phyloP scores from a whole-genome alignment of 2,888 invertebrate species.

The Tortricodes alternella region DNA sequence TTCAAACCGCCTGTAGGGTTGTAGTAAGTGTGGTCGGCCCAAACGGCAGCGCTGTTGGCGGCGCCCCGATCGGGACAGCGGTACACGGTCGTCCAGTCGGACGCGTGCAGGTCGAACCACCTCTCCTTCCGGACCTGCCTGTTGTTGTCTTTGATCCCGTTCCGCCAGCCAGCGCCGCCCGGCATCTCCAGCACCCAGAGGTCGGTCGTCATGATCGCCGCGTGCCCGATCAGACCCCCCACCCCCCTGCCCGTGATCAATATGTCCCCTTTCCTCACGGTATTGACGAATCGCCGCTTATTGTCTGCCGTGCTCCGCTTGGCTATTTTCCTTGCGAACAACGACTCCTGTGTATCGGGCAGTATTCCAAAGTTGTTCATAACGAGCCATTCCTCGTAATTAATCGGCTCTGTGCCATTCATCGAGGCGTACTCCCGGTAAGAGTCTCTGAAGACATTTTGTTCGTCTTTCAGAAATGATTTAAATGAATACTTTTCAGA shows the following conservation, averaged over 20 bases:
- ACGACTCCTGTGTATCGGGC: slow-evolving; percentile 56
- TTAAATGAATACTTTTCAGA: slow-evolving; percentile 57
- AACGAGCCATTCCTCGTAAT: slow-evolving; percentile 62
- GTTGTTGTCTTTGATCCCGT: slow-evolving; percentile 53
- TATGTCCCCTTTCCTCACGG: slow-evolving; percentile 55
- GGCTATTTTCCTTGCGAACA: slow-evolving; percentile 54
- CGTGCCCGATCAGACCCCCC: slow-evolving; percentile 54
- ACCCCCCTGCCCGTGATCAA: slow-evolving; percentile 49
- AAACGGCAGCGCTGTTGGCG: slow-evolving; percentile 48
- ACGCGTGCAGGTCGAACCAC: slow-evolving; percentile 55
- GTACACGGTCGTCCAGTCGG: slow-evolving; percentile 58
- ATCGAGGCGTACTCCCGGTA: slow-evolving; percentile 46
- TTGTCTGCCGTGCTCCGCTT: slow-evolving; percentile 53
- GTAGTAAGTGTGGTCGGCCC: slow-evolving; percentile 57
- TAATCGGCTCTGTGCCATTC: slow-evolving; percentile 49
- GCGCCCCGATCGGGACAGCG: slow-evolving; percentile 46
- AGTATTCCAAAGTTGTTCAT: slow-evolving; percentile 62
- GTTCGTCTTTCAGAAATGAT: slow-evolving; percentile 55
- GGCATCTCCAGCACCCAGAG: slow-evolving; percentile 60
- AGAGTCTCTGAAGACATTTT: slow-evolving; percentile 54
- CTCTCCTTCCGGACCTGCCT: slow-evolving; percentile 49
- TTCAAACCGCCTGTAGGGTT: slow-evolving; percentile 46
- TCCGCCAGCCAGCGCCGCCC: slow-evolving; percentile 48
- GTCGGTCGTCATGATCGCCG: slow-evolving; percentile 59
- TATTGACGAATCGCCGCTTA: slow-evolving; percentile 54